Evolutionary conservation across 2,888 invertebrate genomes (phyloP).

Genomic region (Scaptomyza cyrtandrae): DNA sequence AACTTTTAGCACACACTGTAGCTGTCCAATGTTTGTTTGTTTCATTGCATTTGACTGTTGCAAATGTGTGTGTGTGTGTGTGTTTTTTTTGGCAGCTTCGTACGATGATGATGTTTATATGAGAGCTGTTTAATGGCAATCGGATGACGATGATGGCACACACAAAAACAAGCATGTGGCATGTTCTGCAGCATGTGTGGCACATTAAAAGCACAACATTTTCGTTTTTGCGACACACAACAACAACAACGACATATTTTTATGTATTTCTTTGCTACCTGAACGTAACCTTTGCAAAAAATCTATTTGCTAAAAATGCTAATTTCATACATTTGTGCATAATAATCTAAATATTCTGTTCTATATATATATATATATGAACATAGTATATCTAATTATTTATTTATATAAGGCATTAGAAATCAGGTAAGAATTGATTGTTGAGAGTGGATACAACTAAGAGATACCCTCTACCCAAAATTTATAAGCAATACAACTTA

Average conservation of each 20-base stretch:
- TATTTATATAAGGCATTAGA: conserved; percentile 33
- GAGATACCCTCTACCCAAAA: background rate
- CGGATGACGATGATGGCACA: conserved; percentile 29
- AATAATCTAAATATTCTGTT: no score
- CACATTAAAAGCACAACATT: conserved; percentile 12
- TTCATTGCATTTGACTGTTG: conserved; percentile 30
- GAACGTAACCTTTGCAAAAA: conserved; percentile 7
- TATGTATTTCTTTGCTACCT: no score
- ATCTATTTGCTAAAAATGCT: conserved; percentile 40
- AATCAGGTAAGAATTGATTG: conserved; percentile 1
- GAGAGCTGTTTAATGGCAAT: conserved; percentile 56
- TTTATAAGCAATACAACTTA: no score
- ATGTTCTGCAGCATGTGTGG: conserved; percentile 18
- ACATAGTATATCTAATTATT: conserved; percentile 2
- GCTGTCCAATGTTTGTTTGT: conserved; percentile 26
- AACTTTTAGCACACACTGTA: conserved; percentile 4
- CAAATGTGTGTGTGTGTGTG: conserved; percentile 8
- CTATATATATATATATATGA: conserved; percentile 2
- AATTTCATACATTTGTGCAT: conserved; percentile 39
- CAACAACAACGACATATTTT: conserved; percentile 1
- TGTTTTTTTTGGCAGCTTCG: conserved; percentile 29
- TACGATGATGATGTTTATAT: conserved; percentile 58
- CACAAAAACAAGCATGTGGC: background rate
- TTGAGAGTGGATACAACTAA: conserved; percentile 2
- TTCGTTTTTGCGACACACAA: no score